phyloP scores from a whole-genome alignment of 1,140 invertebrate genomes.

The Gerris buenoi region DNA sequence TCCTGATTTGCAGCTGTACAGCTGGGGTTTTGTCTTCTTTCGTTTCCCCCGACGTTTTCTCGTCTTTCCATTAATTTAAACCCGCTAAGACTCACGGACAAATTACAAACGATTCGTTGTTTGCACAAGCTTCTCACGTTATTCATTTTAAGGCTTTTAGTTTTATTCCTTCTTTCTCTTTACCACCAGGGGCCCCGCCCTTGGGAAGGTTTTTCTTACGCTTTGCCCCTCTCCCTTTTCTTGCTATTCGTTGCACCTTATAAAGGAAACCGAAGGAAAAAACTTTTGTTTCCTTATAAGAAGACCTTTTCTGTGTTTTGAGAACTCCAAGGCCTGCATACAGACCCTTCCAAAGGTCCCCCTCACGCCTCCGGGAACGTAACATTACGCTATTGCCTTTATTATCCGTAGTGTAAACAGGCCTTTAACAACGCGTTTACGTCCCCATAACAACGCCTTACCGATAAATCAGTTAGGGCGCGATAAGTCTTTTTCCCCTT shows the following conservation, averaged over 20 bases:
- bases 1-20: neutral
- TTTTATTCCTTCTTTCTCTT: neutral
- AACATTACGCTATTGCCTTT: neutral
- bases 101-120: neutral
- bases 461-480: neutral
- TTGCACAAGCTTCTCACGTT: neutral
- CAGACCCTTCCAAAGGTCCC: too few species aligned
- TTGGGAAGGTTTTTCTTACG: too few species aligned
- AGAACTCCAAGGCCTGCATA: too few species aligned
- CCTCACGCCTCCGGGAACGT: neutral
- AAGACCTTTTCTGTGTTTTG: too few species aligned
- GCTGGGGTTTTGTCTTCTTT: neutral
- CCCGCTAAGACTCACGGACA: neutral
- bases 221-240: neutral
- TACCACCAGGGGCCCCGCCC: neutral
- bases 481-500: neutral
- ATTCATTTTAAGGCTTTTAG: neutral
- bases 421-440: neutral
- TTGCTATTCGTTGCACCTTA: neutral
- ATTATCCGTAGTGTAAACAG: neutral
- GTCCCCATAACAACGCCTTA: neutral
- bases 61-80: neutral
- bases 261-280: neutral
- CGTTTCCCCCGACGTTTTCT: too few species aligned
- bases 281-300: neutral